Base-by-base conservation (phyloP, 2,113 vertebrate genomes). In the Eulacestoma nigropectus region DNA sequence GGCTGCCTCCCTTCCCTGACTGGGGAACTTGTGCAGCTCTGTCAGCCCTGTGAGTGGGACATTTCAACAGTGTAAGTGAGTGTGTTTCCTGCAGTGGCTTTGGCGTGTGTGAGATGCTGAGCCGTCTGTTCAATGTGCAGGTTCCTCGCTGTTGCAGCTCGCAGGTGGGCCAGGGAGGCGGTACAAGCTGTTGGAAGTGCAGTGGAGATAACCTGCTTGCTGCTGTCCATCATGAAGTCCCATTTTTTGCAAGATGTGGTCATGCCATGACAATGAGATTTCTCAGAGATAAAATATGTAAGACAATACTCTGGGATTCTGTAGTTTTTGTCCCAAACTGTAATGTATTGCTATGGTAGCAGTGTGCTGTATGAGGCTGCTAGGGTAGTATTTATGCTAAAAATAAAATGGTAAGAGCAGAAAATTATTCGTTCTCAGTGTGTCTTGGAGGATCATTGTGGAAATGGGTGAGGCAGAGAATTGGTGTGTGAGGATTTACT, bases 321-420 rank as follows among this genome's bases (percentile, higher is more conserved):
- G 2, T 73, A 81, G 90, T 65, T 87, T 82, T 62, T 93, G 93
- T 95, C 93, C 89, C 91, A 89, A 94, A 87, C 57, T 64, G 33
- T 67, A 78, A 83, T 82, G 73, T 69, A 95, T 96, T 94, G 91
- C 93, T 93, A 86, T 96, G 92, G 89, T 79, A 89, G 94, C 93
- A 84, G 41, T 41, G 35, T 95, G 87, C 92, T 83, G 17, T 35
- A 13, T 46, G 84, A 95, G 56, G 42, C 90, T 90, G 84, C 46
- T 83, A 59, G 44, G 84, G 64, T 87, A 85, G 70, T 78, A 89
- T 72, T 95, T 93, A 87, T 9, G 62, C 95, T 92, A 90, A 97
- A 96, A 96, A 96, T 96, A 96, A 93, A 92, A 91, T 18, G 4
- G 8, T 87, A 85, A 91, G 55, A 93, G 50, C 62, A 89, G 89